These are phyloP conservation scores for Knipowitschia caucasica DNA, from an alignment of 2,797 vertebrate species.

Conservation along the genomic window DNA sequence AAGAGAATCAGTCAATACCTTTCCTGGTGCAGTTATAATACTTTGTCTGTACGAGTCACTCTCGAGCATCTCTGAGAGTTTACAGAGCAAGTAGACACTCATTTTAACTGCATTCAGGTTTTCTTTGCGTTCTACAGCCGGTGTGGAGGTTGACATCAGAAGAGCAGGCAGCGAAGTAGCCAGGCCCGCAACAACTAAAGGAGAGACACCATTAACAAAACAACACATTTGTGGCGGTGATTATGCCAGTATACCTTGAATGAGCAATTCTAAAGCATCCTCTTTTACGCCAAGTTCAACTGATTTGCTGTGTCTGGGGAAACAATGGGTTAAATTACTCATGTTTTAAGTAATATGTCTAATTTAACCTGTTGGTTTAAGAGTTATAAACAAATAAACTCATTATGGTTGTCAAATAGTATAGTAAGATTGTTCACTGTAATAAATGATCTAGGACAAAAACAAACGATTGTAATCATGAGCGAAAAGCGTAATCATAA, in stretches of 20 bases:
- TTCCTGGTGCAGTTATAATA: constrained; percentile 71
- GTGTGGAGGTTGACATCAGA: constrained; percentile 68
- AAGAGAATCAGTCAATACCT: too few species aligned
- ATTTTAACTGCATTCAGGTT: constrained; percentile 92
- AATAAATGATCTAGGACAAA: too few species aligned
- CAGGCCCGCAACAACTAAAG: constrained; percentile 82
- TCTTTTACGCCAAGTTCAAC: constrained; percentile 81
- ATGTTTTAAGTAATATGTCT: too few species aligned
- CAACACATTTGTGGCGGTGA: neutral
- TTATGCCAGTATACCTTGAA: constrained; percentile 72
- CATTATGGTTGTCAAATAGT: too few species aligned
- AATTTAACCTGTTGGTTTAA: too few species aligned
- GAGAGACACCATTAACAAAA: neutral
- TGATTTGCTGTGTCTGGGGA: constrained; percentile 77
- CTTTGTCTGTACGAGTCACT: constrained; percentile 73
- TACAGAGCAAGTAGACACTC: constrained; percentile 88
- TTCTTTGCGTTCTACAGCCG: constrained; percentile 72
- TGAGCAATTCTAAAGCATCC: constrained; percentile 84
- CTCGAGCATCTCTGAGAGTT: constrained; percentile 86
- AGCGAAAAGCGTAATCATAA: too few species aligned
- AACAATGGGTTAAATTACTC: too few species aligned
- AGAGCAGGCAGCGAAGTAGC: constrained; percentile 79
- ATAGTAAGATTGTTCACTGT: too few species aligned
- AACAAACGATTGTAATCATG: too few species aligned
- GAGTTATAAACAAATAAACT: too few species aligned